Conservation (phyloP, 2,888 invertebrate genomes). For the Drosophila parthenogenetica region DNA sequence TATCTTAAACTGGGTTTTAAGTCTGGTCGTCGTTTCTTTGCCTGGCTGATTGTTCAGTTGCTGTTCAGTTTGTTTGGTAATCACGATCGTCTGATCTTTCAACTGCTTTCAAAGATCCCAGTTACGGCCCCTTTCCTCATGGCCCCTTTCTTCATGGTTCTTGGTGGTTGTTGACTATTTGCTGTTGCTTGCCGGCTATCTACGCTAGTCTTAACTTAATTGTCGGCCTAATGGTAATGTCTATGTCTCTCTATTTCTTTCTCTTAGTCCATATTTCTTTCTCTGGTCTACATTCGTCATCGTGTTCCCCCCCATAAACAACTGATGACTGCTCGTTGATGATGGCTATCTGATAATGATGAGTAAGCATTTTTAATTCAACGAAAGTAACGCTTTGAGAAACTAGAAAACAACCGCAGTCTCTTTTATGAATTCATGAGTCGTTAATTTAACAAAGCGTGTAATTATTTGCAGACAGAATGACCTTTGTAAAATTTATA, state of each 20-base stretch:
- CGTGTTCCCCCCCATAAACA: slow-evolving; percentile 49
- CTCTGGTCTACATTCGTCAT: not conserved
- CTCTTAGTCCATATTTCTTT: slow-evolving; percentile 4
- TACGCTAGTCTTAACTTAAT: slow-evolving; percentile 67
- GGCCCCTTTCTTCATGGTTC: not conserved
- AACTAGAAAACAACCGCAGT: slow-evolving; percentile 33
- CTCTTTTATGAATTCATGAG: slow-evolving; percentile 44
- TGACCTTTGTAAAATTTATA: not conserved
- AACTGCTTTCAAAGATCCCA: slow-evolving; percentile 63
- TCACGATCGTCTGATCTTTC: slow-evolving; percentile 70
- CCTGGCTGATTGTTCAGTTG: slow-evolving; percentile 47
- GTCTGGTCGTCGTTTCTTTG: slow-evolving; percentile 54
- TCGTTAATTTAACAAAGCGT: slow-evolving; percentile 39
- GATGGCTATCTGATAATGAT: slow-evolving; percentile 67
- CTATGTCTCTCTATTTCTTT: slow-evolving; percentile 31
- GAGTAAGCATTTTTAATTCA: slow-evolving; percentile 69
- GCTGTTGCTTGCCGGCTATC: slow-evolving; percentile 50
- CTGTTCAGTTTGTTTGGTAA: slow-evolving; percentile 60
- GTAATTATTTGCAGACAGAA: slow-evolving; percentile 40
- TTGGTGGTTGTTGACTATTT: slow-evolving; percentile 4
- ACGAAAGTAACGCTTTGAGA: slow-evolving; percentile 44
- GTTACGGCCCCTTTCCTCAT: slow-evolving; percentile 33
- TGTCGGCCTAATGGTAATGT: slow-evolving; percentile 68
- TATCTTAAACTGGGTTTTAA: slow-evolving; percentile 13
- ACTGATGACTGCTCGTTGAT: slow-evolving; percentile 60